phyloP scores from a whole-genome alignment of 2,888 invertebrate genomes.

The Sminthurides aquaticus region DNA sequence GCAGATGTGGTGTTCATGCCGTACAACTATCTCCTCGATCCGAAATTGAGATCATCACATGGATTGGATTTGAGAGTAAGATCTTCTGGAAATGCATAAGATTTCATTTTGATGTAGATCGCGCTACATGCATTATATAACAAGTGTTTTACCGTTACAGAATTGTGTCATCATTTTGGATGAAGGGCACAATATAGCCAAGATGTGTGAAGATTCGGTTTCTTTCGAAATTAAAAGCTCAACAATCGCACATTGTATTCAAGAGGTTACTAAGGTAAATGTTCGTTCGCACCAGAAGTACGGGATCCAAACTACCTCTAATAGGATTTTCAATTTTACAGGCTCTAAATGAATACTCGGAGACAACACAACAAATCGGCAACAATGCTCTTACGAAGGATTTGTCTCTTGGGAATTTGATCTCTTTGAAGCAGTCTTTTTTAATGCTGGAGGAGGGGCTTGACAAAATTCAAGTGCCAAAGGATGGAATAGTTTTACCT shows the following conservation, averaged over 20 bases:
- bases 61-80: slow-evolving; percentile 56
- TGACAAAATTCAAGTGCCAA: slow-evolving; percentile 55
- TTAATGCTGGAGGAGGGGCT: slow-evolving; percentile 66
- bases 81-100: too few species aligned
- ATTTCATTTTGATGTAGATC: too few species aligned
- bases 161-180: slow-evolving; percentile 77
- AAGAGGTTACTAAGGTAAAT: slow-evolving; percentile 74
- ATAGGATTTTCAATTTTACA: too few species aligned
- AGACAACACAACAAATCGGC: slow-evolving; percentile 26
- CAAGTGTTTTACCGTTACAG: too few species aligned
- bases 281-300: too few species aligned
- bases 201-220: slow-evolving; percentile 81
- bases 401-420: slow-evolving; percentile 73
- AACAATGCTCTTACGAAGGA: slow-evolving; percentile 50
- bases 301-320: too few species aligned
- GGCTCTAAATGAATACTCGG: slow-evolving; percentile 46
- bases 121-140: too few species aligned
- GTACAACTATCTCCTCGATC: slow-evolving; percentile 93
- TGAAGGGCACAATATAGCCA: slow-evolving; percentile 96
- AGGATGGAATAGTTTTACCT: slow-evolving; percentile 55
- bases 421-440: slow-evolving; percentile 69
- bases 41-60: slow-evolving; percentile 73
- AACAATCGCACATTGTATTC: slow-evolving; percentile 81
- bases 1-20: slow-evolving; percentile 97
- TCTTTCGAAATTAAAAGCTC: slow-evolving; percentile 67